Evolutionary conservation across 2,888 invertebrate species (phyloP).

Genomic region (Enchytraeus crypticus): DNA sequence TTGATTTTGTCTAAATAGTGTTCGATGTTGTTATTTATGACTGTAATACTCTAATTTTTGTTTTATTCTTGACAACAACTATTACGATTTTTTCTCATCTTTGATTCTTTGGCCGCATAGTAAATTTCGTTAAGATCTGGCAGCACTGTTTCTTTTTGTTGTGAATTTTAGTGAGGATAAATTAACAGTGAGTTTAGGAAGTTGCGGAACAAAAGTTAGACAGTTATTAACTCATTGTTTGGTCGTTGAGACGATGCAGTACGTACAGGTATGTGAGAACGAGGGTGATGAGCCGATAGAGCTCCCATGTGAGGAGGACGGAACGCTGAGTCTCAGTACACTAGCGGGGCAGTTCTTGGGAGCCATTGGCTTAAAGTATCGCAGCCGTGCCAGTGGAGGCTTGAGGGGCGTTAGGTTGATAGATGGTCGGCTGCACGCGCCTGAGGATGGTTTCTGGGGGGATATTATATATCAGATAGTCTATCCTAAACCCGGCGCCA

Average conservation of each 20-base stretch:
- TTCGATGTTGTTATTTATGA: too few species aligned
- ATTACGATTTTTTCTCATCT: too few species aligned
- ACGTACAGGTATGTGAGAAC: constrained; percentile 87
- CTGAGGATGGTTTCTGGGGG: constrained; percentile 73
- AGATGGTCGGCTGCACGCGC: constrained; percentile 84
- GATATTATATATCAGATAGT: constrained; percentile 60
- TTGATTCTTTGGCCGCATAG: too few species aligned
- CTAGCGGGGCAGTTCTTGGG: constrained; percentile 94
- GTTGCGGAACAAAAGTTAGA: too few species aligned
- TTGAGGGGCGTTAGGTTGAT: constrained; percentile 60
- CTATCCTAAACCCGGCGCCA: constrained; percentile 51
- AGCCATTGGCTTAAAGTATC: constrained; percentile 90
- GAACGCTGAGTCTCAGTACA: constrained; percentile 83
- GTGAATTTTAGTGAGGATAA: too few species aligned
- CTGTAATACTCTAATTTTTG: too few species aligned
- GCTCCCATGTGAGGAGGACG: constrained; percentile 89
- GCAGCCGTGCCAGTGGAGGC: constrained; percentile 65
- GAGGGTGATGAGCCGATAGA: constrained; percentile 87
- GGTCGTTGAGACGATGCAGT: constrained; percentile 34
- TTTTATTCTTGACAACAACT: too few species aligned
- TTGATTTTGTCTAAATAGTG: too few species aligned
- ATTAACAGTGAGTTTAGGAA: too few species aligned
- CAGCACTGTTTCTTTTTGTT: too few species aligned
- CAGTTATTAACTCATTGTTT: background rate
- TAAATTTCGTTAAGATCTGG: too few species aligned